Base-by-base conservation (phyloP, 2,113 vertebrate genomes). In the Pelobates fuscus region DNA sequence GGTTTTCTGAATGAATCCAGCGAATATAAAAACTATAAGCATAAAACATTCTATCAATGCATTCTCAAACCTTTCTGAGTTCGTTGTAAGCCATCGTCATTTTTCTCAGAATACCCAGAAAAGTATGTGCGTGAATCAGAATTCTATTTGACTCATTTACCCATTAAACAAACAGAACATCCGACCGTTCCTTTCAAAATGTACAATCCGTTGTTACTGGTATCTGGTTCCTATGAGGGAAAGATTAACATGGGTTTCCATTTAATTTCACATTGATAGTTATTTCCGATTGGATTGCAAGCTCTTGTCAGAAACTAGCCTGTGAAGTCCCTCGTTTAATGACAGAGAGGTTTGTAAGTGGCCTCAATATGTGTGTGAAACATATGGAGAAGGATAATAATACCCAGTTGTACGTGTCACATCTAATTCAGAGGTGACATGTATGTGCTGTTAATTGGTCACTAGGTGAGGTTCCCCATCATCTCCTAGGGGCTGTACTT, bases 371-470 rank as follows among this genome's bases (percentile, higher is more conserved):
- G 41, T 61, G 37, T 61, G 57, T 52, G 44, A 61, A 20, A 20
- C 27, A 30, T 29, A 30, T 52, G 44, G 29, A 26, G 43, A 18
- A 43, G 17, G 32, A 68, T 68, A 67, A 61, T 37, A 77, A 77
- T 77, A 64, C 64, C 73, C 73, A 77, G 73, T 68, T 68, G 65
- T 61, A 37, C 43, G 46, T 41, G 43, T 61, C 26, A 25, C 23
- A 61, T 44, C 64, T 32, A 6, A 21, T 44, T 43, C 20, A 17
- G 20, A 68, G 73, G 73, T 77, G 73, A 68, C 65, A 68, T 67
- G 57, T 61, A 68, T 68, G 37, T 77, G 25, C 65, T 62, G 30
- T 61, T 77, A 77, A 77, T 77, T 77, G 73, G 73, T 52, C 73
- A 77, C 73, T 77, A 24, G 65, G 73, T 68, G 65, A 77, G 57